Conservation (phyloP, 2,797 vertebrate genomes). For the Clarias platycephalus region DNA sequence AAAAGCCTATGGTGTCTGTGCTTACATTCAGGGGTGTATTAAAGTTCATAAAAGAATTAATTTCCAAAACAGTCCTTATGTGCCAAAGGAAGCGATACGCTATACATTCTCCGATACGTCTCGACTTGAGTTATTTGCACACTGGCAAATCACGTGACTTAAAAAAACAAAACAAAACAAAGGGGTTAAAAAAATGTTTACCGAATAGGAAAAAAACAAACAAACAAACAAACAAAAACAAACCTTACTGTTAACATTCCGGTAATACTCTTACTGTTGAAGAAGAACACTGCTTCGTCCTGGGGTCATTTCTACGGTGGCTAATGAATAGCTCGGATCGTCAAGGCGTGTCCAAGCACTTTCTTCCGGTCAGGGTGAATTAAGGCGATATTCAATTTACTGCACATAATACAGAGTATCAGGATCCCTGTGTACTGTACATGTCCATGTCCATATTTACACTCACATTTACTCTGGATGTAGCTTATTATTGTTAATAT, state of each 20-base stretch:
- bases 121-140: constrained; percentile 9
- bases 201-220: not conserved
- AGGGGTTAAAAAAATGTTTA: constrained; percentile 4
- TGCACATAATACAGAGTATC: constrained; percentile 36
- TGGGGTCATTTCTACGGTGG: not conserved
- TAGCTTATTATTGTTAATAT: constrained; percentile 56
- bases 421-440: constrained; percentile 43
- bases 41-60: not conserved
- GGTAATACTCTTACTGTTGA: constrained; percentile 24
- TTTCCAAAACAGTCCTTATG: constrained; percentile 24
- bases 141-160: not conserved
- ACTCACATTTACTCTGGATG: constrained; percentile 60
- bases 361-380: constrained; percentile 21
- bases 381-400: constrained; percentile 48
- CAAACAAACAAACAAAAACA: constrained; percentile 1
- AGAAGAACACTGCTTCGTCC: constrained; percentile 33
- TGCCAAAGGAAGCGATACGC: constrained; percentile 35
- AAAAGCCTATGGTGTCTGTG: not conserved
- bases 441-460: constrained; percentile 50
- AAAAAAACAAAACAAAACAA: not conserved
- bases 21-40: constrained; percentile 47
- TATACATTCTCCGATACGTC: constrained; percentile 47
- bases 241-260: constrained; percentile 15
- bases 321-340: constrained; percentile 20
- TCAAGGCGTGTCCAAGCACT: constrained; percentile 16